A percentile compares a stretch with the other conserved stretches of the same genome.
Conservation (phyloP, 1,140 invertebrate species). For the Mizuhopecten yessoensis region DNA sequence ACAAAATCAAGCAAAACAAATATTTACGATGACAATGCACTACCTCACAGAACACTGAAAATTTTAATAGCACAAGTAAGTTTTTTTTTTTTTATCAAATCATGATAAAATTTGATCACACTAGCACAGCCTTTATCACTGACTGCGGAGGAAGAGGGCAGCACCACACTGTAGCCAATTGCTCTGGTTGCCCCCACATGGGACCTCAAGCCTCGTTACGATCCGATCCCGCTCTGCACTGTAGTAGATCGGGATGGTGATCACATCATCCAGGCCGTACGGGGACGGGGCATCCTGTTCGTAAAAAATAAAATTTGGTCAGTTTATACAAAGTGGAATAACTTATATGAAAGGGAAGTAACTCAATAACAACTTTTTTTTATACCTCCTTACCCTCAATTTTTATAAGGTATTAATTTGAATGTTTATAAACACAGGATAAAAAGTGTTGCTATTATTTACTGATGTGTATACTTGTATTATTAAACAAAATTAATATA, state of each 20-base stretch:
- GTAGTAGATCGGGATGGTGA: slow-evolving; percentile 86
- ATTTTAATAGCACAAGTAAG: not conserved
- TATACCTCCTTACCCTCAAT: too few species aligned
- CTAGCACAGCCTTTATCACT: slow-evolving; percentile 58
- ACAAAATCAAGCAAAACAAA: not conserved
- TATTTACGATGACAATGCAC: not conserved
- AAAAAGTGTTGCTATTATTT: too few species aligned
- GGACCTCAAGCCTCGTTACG: slow-evolving; percentile 85
- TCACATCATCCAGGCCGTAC: slow-evolving; percentile 80
- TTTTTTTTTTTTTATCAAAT: not conserved
- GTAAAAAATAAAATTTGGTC: slow-evolving; percentile 40
- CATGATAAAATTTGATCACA: not conserved
- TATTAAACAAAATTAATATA: too few species aligned
- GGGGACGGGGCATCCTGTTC: slow-evolving; percentile 76
- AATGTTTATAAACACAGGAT: too few species aligned
- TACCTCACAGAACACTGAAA: not conserved
- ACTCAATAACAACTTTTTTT: too few species aligned
- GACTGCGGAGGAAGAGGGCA: slow-evolving; percentile 85
- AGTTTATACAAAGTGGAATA: too few species aligned
- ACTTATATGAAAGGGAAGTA: too few species aligned
- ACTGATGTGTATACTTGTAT: too few species aligned
- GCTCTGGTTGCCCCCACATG: slow-evolving; percentile 83
- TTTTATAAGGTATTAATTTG: too few species aligned
- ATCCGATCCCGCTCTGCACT: slow-evolving; percentile 84
- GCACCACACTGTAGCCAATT: slow-evolving; percentile 86